A percentile compares a stretch with the other conserved stretches of the same genome.
phyloP scores from a whole-genome alignment of 1,140 invertebrate species.

The Cydia splendana region DNA sequence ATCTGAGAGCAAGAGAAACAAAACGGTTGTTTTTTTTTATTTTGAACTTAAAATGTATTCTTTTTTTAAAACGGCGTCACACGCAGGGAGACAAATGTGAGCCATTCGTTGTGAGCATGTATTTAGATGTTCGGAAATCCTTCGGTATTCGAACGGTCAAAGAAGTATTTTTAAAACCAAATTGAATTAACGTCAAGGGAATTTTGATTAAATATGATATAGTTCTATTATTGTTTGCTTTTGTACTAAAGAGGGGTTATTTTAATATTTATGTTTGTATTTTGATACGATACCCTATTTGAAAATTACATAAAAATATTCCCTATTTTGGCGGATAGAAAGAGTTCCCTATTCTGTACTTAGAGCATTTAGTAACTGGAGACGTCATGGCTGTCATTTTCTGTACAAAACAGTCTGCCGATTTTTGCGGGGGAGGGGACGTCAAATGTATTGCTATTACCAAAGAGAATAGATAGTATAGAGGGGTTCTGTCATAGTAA shows the following conservation, averaged over 20 bases:
- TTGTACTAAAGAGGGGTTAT: background rate
- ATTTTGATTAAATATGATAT: slow-evolving; percentile 13
- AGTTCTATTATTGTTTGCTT: slow-evolving; percentile 1
- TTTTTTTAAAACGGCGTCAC: slow-evolving; percentile 58
- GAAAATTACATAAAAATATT: too few relatives aligned
- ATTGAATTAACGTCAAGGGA: slow-evolving; percentile 21
- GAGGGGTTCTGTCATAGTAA: too few relatives aligned
- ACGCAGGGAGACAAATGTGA: slow-evolving; percentile 63
- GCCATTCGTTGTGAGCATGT: slow-evolving; percentile 56
- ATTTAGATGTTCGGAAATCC: slow-evolving; percentile 58
- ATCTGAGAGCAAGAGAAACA: slow-evolving; percentile 59
- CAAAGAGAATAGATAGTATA: too few relatives aligned
- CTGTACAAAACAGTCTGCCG: too few relatives aligned
- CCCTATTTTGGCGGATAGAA: too few relatives aligned
- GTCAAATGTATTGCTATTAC: too few relatives aligned
- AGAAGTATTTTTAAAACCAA: background rate
- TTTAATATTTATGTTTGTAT: background rate
- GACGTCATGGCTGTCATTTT: too few relatives aligned
- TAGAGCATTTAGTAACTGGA: too few relatives aligned
- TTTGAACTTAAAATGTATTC: slow-evolving; percentile 51
- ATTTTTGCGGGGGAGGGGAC: too few relatives aligned
- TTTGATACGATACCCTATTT: too few relatives aligned
- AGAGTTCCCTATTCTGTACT: too few relatives aligned
- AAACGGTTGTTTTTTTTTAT: slow-evolving; percentile 58
- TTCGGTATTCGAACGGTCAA: slow-evolving; percentile 37